These are phyloP conservation scores for Pogona vitticeps DNA, from an alignment of 2,113 vertebrate genomes.

Conservation along the genomic window DNA sequence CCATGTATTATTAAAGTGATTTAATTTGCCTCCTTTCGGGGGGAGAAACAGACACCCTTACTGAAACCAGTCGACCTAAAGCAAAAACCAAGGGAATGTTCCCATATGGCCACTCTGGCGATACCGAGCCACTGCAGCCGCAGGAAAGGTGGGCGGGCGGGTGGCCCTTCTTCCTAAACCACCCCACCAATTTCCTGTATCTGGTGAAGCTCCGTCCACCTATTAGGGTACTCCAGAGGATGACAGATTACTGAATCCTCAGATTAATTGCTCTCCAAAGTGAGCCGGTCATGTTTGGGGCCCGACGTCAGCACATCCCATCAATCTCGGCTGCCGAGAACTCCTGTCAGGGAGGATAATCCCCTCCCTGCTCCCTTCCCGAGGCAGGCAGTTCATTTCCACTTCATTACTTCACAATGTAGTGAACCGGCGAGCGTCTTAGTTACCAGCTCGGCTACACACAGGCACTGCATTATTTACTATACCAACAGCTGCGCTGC, in stretches of 20 bases:
- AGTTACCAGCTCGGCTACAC: slow-evolving; percentile 24
- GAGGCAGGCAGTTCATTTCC: slow-evolving; percentile 67
- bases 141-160: rapidly evolving
- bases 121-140: neutral
- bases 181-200: slow-evolving; percentile 32
- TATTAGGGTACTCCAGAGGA: slow-evolving; percentile 36
- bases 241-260: slow-evolving; percentile 64
- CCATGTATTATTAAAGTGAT: neutral
- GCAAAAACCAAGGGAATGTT: no score
- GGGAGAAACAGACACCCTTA: neutral
- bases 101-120: no score
- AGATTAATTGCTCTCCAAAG: slow-evolving; percentile 72
- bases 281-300: slow-evolving; percentile 61
- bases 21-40: no score
- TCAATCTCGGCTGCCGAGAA: slow-evolving; percentile 59
- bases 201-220: slow-evolving; percentile 9
- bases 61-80: neutral
- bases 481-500: neutral
- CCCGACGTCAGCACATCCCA: slow-evolving; percentile 68
- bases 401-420: slow-evolving; percentile 67
- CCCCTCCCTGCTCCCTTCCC: slow-evolving; percentile 1
- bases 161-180: slow-evolving; percentile 23
- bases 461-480: neutral
- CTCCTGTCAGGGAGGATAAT: slow-evolving; percentile 44
- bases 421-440: slow-evolving; percentile 49